Evolutionary conservation across 2,888 invertebrate species (phyloP), one percentile per base, ranked within the genome.

Genomic region (Acheta domesticus): DNA sequence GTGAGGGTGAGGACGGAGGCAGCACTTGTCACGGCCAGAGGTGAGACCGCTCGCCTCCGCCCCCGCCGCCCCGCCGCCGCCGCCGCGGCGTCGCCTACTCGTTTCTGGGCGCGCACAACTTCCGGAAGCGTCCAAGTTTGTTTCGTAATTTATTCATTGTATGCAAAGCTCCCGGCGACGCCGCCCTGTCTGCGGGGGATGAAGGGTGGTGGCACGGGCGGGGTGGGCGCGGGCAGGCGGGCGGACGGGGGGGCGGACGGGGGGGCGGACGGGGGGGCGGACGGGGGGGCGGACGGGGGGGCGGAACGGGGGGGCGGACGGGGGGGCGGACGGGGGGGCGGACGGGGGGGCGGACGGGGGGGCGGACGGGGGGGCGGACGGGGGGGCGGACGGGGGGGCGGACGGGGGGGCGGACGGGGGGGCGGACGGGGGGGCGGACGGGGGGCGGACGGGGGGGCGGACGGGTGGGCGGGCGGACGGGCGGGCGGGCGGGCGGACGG

Each of bases 141-240:
- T 62, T 62, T 62, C 62, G 62, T 62, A 62, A 62, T 62, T 62
- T 62, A 62, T 62, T 62, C 62, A 62, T 62, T 62, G 62, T 62
- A 62, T 62, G 62, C 62, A 62, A 62, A 62, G 62, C 16, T n/a
- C 62, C 62, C 14, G 16, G 62, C 62, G 62, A n/a, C 62, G 62
- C n/a, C 16, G n/a, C n/a, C 62, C 16, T 19, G 62, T 62, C 62
- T 19, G 16, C 62, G 16, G 14, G 62, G 62, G n/a, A 2, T 19
- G 14, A 14, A 3, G 16, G 5, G 62, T 12, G n/a, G 62, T 4
- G n/a, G 12, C 4, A 14, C 11, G n/a, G n/a, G 14, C 19, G 16
- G 3, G 62, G 1, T n/a, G n/a, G n/a, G n/a, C n/a, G n/a, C 50
- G 50, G 12, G 19, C 3, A 3, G 1, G 19, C 19, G 50, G 19